These are phyloP conservation scores for Physocephala rufipes DNA, from an alignment of 2,888 invertebrate genomes.

Conservation along the genomic window DNA sequence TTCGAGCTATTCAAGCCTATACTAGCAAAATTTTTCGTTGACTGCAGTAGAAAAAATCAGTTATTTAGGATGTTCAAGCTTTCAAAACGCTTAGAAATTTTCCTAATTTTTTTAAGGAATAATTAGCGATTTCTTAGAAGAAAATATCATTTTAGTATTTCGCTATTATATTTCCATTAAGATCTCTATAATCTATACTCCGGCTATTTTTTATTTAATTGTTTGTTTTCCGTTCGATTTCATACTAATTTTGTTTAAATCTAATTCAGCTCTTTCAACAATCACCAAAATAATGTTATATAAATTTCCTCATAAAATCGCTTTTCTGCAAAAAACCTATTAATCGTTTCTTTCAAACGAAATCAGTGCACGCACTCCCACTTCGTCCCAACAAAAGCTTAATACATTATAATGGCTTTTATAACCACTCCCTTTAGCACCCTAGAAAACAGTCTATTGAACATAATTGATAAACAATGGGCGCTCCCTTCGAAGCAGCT, in stretches of 20 bases:
- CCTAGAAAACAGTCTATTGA: background rate
- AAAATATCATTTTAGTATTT: too few species aligned
- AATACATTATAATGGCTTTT: conserved; percentile 24
- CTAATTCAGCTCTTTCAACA: conserved; percentile 65
- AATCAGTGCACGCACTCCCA: conserved; percentile 25
- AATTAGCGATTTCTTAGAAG: too few species aligned
- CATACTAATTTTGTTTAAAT: conserved; percentile 37
- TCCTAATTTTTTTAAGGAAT: too few species aligned
- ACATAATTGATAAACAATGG: conserved; percentile 12
- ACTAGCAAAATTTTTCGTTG: too few species aligned
- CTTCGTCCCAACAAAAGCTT: conserved; percentile 20
- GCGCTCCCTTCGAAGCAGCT: background rate
- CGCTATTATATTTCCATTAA: background rate
- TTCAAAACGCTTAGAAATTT: too few species aligned
- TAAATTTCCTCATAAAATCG: conserved; percentile 56
- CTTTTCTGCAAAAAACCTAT: conserved; percentile 30
- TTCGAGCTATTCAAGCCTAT: too few species aligned
- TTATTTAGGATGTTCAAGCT: too few species aligned
- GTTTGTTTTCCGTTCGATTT: conserved; percentile 8
- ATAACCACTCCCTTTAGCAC: conserved; percentile 21
- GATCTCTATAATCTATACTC: background rate
- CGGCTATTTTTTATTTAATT: background rate
- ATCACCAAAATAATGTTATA: conserved; percentile 60
- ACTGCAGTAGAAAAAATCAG: too few species aligned
- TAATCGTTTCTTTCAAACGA: conserved; percentile 5